Conservation (phyloP, 2,888 invertebrate genomes). For the Drosophila bunnanda region DNA sequence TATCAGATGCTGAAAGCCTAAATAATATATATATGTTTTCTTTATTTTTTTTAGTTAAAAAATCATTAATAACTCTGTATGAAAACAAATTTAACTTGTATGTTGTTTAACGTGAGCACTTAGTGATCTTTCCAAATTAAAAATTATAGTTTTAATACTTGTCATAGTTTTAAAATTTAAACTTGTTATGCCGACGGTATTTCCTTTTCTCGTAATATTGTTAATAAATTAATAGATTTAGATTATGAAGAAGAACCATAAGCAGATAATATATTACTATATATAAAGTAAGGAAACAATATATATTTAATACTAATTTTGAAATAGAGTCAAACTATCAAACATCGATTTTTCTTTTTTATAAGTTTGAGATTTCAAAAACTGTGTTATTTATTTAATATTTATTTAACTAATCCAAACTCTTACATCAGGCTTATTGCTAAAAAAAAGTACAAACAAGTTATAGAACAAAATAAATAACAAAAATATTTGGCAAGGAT, state of each 20-base stretch:
- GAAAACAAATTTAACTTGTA: background rate
- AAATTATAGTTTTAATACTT: too few relatives aligned
- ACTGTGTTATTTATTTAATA: too few relatives aligned
- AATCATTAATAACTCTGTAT: background rate
- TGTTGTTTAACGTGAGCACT: background rate
- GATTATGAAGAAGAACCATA: background rate
- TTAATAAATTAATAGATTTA: background rate
- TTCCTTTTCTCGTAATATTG: background rate
- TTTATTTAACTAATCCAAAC: too few relatives aligned
- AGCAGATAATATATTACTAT: too few relatives aligned
- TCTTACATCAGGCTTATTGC: too few relatives aligned
- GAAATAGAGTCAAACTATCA: background rate
- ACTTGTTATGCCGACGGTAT: slow-evolving; percentile 11
- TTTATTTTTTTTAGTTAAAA: too few relatives aligned
- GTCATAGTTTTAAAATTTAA: background rate
- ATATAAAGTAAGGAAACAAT: too few relatives aligned
- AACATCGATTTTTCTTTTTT: background rate
- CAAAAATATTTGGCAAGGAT: background rate
- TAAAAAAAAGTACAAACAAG: too few relatives aligned
- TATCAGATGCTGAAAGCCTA: too few relatives aligned
- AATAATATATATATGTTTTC: too few relatives aligned
- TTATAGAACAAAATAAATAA: too few relatives aligned
- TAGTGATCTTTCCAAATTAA: background rate
- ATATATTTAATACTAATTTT: too few relatives aligned
- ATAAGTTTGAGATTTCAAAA: background rate